These are phyloP conservation scores for Heterodera schachtii DNA, from an alignment of 1,140 invertebrate genomes.

Conservation along the genomic window DNA sequence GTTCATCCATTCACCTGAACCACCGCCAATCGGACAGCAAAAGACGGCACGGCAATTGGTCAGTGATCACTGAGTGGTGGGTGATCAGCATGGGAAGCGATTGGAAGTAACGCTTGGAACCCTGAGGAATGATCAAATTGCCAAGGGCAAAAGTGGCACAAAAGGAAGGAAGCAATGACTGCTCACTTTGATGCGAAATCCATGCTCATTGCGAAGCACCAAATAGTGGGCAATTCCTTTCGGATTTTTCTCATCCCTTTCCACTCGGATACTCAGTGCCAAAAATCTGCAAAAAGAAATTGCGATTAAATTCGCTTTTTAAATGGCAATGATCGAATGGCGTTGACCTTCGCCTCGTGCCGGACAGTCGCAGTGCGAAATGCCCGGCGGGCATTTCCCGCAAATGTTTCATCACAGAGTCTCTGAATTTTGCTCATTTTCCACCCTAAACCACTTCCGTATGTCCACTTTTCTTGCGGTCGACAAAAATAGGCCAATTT, in stretches of 20 bases:
- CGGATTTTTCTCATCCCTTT: slow-evolving; percentile 33
- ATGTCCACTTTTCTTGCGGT: slow-evolving; percentile 26
- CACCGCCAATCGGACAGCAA: slow-evolving; percentile 32
- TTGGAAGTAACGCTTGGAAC: slow-evolving; percentile 36
- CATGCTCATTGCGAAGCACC: slow-evolving; percentile 35
- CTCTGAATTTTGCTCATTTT: slow-evolving; percentile 27
- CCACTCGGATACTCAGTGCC: slow-evolving; percentile 29
- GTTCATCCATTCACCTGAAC: slow-evolving; percentile 6
- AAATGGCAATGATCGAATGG: no score
- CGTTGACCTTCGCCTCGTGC: slow-evolving; percentile 11
- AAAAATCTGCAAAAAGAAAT: slow-evolving; percentile 17
- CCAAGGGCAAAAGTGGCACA: neutral
- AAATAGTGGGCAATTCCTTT: slow-evolving; percentile 39
- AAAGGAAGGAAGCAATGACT: neutral
- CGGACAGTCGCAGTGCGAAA: slow-evolving; percentile 33
- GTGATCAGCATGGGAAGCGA: slow-evolving; percentile 41
- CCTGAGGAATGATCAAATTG: slow-evolving; percentile 4
- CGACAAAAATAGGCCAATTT: slow-evolving; percentile 34
- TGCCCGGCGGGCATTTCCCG: slow-evolving; percentile 20
- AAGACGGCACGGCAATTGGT: slow-evolving; percentile 37
- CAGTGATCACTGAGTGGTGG: slow-evolving; percentile 33
- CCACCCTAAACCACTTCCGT: slow-evolving; percentile 4
- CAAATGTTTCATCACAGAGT: slow-evolving; percentile 15
- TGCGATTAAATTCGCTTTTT: no score
- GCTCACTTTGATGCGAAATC: slow-evolving; percentile 38